Base-by-base conservation (phyloP, 2,797 vertebrate genomes). In the Betta splendens region DNA sequence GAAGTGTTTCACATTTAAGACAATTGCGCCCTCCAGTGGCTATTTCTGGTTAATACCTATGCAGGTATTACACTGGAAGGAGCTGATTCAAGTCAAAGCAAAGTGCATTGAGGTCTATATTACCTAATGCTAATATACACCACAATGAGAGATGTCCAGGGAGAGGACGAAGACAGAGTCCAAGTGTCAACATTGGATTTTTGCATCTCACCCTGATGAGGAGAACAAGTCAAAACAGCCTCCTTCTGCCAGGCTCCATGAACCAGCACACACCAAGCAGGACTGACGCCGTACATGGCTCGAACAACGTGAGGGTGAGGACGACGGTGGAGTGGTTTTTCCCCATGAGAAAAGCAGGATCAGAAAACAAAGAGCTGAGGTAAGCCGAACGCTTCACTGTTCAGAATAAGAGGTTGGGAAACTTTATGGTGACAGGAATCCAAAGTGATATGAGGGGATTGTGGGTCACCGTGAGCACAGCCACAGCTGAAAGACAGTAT, bases 1-100 rank as follows among this genome's bases (percentile, higher is more conserved):
- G 81, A 91, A 93, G 92, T 93, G 91, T 93, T 90, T 93, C 91
- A 93, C 92, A 93, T 93, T 92, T 93, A 93, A 93, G 92, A 93
- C 92, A 92, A 89, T 92, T 87, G 89, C 88, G 75, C 89, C 87
- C 86, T 87, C 90, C 88, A 88, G 89, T 92, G 91, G 90, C 89
- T 80, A 86, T 70, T 84, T 86, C 72, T 80, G 79, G 89, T 69
- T 76, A 83, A 82, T 77, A 89, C 87, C 89, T 86, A 69, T 86
- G 87, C 86, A 88, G 83, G 87, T 86, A n/a, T n/a, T n/a, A 80
- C 90, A 84, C 86, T 85, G 85, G 89, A 92, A 86, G 91, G 88
- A 90, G 89, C 89, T 89, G 91, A 92, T 92, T 92, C 90, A 92
- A 92, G 91, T 92, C 89, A 89, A 92, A 91, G 90, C 89, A 87